Percentiles rank a stretch among this genome's conserved stretches.
Evolutionary conservation across 2,888 invertebrate genomes (phyloP).

Genomic region (Pristionchus mayeri): DNA sequence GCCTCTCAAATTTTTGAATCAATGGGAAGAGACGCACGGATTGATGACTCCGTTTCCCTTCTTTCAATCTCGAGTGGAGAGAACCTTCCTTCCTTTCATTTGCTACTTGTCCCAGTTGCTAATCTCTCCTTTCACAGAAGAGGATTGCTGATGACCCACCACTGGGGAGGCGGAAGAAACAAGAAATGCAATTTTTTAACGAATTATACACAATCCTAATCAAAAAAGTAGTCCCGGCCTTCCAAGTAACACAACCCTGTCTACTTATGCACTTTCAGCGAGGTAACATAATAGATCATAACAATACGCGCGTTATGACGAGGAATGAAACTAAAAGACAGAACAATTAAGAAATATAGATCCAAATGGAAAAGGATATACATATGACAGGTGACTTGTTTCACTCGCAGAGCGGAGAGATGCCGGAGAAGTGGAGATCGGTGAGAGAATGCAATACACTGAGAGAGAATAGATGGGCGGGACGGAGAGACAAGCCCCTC

Average conservation of each 20-base stretch:
- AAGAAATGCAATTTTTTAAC: too few species aligned
- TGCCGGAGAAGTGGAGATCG: too few species aligned
- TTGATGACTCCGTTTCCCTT: conserved; percentile 16
- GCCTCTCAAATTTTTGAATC: not conserved
- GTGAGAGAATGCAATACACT: not conserved
- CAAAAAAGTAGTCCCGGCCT: too few species aligned
- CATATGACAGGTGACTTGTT: conserved; percentile 14
- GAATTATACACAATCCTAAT: too few species aligned
- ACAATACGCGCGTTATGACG: too few species aligned
- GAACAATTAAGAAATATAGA: too few species aligned
- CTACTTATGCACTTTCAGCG: too few species aligned
- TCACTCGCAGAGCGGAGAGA: not conserved
- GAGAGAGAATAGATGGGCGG: not conserved
- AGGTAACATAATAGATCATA: too few species aligned
- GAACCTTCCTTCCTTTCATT: not conserved
- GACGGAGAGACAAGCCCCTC: not conserved
- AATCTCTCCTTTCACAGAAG: not conserved
- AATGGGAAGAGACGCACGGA: conserved; percentile 6
- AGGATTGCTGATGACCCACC: not conserved
- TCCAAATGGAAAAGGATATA: too few species aligned
- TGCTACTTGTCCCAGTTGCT: conserved; percentile 25
- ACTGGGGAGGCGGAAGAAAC: too few species aligned
- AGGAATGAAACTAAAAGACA: too few species aligned
- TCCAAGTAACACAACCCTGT: too few species aligned
- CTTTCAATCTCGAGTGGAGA: conserved; percentile 12